phyloP scores from a whole-genome alignment of 2,113 vertebrate genomes.

The Trichomycterus rosablanca region DNA sequence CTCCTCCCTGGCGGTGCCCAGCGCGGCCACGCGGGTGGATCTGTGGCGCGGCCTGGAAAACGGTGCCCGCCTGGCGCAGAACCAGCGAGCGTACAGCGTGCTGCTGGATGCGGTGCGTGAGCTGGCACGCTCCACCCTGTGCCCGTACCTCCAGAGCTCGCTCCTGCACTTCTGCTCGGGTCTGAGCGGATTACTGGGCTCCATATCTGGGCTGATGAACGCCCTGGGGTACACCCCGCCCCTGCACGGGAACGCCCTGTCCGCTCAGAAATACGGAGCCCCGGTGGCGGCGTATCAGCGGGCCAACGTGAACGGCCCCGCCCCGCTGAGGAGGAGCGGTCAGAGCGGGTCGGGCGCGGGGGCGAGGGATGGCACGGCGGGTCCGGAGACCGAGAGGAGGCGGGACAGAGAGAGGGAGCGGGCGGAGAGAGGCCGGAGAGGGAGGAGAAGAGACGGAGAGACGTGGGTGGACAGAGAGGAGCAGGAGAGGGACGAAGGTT shows the following conservation, averaged over 20 bases:
- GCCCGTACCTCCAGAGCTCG: slow-evolving; percentile 82
- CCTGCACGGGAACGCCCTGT: slow-evolving; percentile 26
- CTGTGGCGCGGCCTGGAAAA: slow-evolving; percentile 90
- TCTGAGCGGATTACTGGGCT: slow-evolving; percentile 86
- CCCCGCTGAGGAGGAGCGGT: slow-evolving; percentile 54
- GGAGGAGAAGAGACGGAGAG: slow-evolving; percentile 53
- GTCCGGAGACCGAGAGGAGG: slow-evolving; percentile 35
- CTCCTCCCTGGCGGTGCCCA: slow-evolving; percentile 79
- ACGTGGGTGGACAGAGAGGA: slow-evolving; percentile 39
- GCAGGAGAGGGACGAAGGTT: slow-evolving; percentile 37
- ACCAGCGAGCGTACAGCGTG: slow-evolving; percentile 91
- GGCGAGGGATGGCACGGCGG: slow-evolving; percentile 44
- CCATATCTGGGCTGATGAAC: slow-evolving; percentile 88
- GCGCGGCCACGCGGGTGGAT: slow-evolving; percentile 86
- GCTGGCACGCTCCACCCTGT: slow-evolving; percentile 78
- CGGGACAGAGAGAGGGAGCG: slow-evolving; percentile 42
- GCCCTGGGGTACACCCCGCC: slow-evolving; percentile 81
- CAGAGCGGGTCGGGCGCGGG: slow-evolving; percentile 11
- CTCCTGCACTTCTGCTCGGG: slow-evolving; percentile 90
- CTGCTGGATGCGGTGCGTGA: slow-evolving; percentile 85
- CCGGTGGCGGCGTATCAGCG: slow-evolving; percentile 25
- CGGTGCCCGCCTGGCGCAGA: slow-evolving; percentile 85
- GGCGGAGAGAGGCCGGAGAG: slow-evolving; percentile 48
- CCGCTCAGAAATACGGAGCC: slow-evolving; percentile 24
- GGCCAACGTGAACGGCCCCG: slow-evolving; percentile 36